Conservation (phyloP, 2,888 invertebrate genomes). For the Trichopria drosophilae region DNA sequence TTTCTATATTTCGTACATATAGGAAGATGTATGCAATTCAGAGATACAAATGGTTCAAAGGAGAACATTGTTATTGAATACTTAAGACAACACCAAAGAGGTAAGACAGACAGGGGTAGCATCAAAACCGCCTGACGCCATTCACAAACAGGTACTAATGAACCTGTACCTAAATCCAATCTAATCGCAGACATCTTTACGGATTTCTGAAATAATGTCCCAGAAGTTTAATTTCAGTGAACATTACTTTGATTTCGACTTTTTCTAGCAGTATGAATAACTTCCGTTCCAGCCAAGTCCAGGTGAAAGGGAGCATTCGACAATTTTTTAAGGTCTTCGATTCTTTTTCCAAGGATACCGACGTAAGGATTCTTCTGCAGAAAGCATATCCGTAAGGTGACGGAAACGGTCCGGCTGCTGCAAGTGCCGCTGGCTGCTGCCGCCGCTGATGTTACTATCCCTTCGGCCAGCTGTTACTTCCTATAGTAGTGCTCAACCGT, state of each 20-base stretch:
- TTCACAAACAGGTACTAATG: constrained; percentile 49
- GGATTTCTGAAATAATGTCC: constrained; percentile 13
- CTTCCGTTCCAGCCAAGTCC: no score
- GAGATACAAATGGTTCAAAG: no score
- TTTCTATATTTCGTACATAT: no score
- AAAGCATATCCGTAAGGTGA: constrained; percentile 41
- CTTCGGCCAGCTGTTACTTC: constrained; percentile 48
- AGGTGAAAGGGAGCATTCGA: no score
- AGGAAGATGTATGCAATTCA: no score
- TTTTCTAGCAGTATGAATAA: no score
- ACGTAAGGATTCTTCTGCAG: no score
- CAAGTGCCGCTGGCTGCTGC: constrained; percentile 34
- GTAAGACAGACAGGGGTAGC: no score
- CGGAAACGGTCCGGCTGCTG: constrained; percentile 44
- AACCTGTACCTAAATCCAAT: constrained; percentile 47
- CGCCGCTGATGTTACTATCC: constrained; percentile 42
- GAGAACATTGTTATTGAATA: no score
- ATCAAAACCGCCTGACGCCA: constrained; percentile 50
- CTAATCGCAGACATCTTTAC: constrained; percentile 39
- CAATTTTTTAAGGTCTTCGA: constrained; percentile 1
- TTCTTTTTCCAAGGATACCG: background rate
- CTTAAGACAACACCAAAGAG: no score
- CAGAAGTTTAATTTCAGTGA: no score
- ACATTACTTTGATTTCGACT: no score
- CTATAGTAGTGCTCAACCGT: constrained; percentile 42